phyloP scores from a whole-genome alignment of 2,888 invertebrate species.

The Nephrotoma appendiculata region DNA sequence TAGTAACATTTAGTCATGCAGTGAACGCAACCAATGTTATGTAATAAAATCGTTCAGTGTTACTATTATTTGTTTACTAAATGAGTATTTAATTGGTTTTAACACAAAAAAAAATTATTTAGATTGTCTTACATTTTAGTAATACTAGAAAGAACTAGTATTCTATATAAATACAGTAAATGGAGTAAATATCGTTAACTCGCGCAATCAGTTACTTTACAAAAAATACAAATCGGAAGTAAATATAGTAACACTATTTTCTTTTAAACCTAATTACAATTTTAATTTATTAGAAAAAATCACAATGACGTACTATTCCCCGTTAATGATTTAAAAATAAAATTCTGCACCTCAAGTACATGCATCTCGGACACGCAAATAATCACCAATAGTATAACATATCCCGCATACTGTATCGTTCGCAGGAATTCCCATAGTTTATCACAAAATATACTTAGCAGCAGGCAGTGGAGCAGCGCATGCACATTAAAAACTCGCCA shows the following conservation, averaged over 20 bases:
- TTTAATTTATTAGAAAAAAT: conserved; percentile 17
- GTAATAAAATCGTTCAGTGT: neutral
- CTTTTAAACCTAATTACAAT: neutral
- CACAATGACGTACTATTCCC: conserved; percentile 31
- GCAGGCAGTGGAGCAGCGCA: conserved; percentile 55
- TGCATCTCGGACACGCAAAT: conserved; percentile 61
- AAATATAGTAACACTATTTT: neutral
- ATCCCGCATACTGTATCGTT: conserved; percentile 55
- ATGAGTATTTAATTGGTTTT: neutral
- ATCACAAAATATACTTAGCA: conserved; percentile 67
- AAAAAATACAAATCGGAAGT: neutral
- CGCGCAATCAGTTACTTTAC: neutral
- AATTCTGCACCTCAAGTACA: conserved; percentile 42
- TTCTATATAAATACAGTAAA: neutral
- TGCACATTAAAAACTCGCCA: conserved; percentile 74
- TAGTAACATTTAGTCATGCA: no score
- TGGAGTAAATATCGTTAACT: neutral
- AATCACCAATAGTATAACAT: conserved; percentile 47
- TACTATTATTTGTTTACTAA: neutral
- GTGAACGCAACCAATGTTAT: neutral
- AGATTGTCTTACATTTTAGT: neutral
- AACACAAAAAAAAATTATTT: neutral
- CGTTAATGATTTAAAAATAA: conserved; percentile 35
- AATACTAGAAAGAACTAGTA: neutral
- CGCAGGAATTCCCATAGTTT: conserved; percentile 64